Percentiles rank a stretch among this genome's conserved stretches.
These are phyloP conservation scores for Hemaris fuciformis DNA, from an alignment of 2,888 invertebrate species.

Conservation along the genomic window DNA sequence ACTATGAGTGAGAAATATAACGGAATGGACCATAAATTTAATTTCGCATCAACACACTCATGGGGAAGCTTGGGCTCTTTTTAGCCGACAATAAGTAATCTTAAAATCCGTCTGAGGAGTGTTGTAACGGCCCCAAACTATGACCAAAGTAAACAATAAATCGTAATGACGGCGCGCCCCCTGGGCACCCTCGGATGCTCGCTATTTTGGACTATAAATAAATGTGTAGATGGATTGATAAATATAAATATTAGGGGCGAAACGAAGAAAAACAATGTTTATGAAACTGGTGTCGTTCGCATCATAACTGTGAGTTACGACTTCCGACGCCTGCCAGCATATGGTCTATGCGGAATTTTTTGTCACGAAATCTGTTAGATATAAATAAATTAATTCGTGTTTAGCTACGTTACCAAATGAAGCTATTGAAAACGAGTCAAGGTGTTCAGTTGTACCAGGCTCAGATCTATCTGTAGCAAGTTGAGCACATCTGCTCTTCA, in stretches of 20 bases:
- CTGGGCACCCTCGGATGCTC: slow-evolving; percentile 75
- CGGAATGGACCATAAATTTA: slow-evolving; percentile 5
- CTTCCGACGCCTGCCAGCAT: slow-evolving; percentile 77
- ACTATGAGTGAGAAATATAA: neutral
- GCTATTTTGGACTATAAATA: slow-evolving; percentile 80
- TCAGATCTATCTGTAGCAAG: neutral
- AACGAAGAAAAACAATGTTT: slow-evolving; percentile 82
- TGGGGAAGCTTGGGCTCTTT: slow-evolving; percentile 41
- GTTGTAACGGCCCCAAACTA: slow-evolving; percentile 60
- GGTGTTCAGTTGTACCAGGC: neutral
- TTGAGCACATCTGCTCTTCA: slow-evolving; percentile 9
- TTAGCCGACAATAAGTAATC: slow-evolving; percentile 52
- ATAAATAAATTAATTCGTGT: slow-evolving; percentile 50
- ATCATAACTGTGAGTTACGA: slow-evolving; percentile 81
- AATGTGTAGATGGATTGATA: slow-evolving; percentile 82
- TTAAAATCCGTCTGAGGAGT: slow-evolving; percentile 60
- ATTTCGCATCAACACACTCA: slow-evolving; percentile 33
- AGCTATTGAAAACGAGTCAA: neutral
- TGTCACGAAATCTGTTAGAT: slow-evolving; percentile 45
- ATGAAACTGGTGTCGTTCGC: slow-evolving; percentile 81
- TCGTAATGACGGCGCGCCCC: slow-evolving; percentile 75
- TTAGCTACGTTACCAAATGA: neutral
- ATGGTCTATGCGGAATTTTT: slow-evolving; percentile 75
- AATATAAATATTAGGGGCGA: slow-evolving; percentile 82
- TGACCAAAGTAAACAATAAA: slow-evolving; percentile 80